Evolutionary conservation across 1,140 invertebrate species (phyloP).

Genomic region (Diabrotica undecimpunctata): DNA sequence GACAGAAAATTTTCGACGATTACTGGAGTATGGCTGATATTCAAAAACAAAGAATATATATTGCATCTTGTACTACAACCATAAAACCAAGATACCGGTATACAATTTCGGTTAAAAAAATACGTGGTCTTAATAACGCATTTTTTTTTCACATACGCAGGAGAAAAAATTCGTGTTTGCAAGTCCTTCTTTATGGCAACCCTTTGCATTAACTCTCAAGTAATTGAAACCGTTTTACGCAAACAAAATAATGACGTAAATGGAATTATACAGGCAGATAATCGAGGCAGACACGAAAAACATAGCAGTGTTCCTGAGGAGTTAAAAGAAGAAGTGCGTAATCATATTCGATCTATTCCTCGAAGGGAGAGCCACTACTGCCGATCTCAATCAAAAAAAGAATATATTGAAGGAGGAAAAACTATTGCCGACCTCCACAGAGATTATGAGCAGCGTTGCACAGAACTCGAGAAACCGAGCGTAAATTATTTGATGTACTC

Average conservation of each 20-base stretch:
- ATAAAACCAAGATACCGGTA: slow-evolving; percentile 11
- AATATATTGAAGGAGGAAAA: slow-evolving; percentile 34
- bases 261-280: slow-evolving; percentile 6
- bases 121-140: slow-evolving; percentile 10
- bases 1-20: slow-evolving; percentile 8
- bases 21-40: slow-evolving; percentile 11
- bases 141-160: slow-evolving; percentile 11
- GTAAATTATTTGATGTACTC: slow-evolving; percentile 7
- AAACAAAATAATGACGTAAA: not conserved
- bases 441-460: slow-evolving; percentile 6
- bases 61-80: slow-evolving; percentile 5
- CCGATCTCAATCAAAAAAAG: slow-evolving; percentile 23
- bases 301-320: not conserved
- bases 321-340: not conserved
- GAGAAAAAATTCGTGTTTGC: slow-evolving; percentile 10
- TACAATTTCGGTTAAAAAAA: slow-evolving; percentile 4
- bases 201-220: not conserved
- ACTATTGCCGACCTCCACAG: slow-evolving; percentile 27
- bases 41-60: slow-evolving; percentile 9
- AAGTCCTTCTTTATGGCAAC: slow-evolving; percentile 8
- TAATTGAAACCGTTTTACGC: not conserved
- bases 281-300: slow-evolving; percentile 4
- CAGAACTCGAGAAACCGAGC: not conserved
- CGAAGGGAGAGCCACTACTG: slow-evolving; percentile 34
- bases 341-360: slow-evolving; percentile 31